phyloP scores from a whole-genome alignment of 2,797 vertebrate species.

The Percopsis omiscomaycus region DNA sequence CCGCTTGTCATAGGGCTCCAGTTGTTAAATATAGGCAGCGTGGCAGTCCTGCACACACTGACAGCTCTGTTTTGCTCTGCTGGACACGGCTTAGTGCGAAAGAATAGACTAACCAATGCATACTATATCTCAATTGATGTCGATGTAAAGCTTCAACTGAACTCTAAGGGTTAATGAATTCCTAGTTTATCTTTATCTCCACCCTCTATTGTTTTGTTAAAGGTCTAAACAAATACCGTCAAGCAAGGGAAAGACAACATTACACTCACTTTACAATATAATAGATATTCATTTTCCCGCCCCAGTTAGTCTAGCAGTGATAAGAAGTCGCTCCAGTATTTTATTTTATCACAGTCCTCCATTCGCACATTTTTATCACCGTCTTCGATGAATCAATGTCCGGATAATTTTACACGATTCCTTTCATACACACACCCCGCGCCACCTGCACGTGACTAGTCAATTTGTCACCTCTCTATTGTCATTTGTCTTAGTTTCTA shows the following conservation, averaged over 20 bases:
- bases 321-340: conserved; percentile 27
- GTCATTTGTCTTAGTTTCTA: conserved; percentile 28
- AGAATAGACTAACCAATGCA: not conserved
- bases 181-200: too few relatives aligned
- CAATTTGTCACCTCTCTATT: conserved; percentile 35
- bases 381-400: conserved; percentile 37
- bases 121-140: not conserved
- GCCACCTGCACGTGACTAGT: conserved; percentile 51
- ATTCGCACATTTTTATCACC: conserved; percentile 19
- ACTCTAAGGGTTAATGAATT: not conserved
- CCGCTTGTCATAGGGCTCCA: not conserved
- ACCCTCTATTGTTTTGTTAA: conserved; percentile 49
- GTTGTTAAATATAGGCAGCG: not conserved
- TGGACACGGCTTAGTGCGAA: not conserved
- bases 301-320: conserved; percentile 18
- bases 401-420: conserved; percentile 30
- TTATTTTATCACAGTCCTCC: not conserved
- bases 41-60: not conserved
- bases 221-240: not conserved
- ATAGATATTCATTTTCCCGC: conserved; percentile 48
- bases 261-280: conserved; percentile 34
- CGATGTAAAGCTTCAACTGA: not conserved
- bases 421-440: conserved; percentile 19
- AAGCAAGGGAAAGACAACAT: conserved; percentile 21
- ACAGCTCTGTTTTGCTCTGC: not conserved